Base-by-base conservation (phyloP, 2,888 invertebrate species). In the Resseliella maxima region DNA sequence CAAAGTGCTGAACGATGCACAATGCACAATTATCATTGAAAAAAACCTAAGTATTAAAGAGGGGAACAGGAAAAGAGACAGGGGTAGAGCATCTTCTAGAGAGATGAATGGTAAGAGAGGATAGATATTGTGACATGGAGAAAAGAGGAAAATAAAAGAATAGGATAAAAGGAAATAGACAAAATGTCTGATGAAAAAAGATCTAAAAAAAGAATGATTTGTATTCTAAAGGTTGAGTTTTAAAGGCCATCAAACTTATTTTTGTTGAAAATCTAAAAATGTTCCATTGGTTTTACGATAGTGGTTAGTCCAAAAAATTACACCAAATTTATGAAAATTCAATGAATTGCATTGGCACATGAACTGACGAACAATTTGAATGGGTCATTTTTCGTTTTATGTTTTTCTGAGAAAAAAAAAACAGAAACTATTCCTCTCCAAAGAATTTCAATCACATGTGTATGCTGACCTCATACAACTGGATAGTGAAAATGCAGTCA, bases 221-320 rank as follows among this genome's bases (percentile, higher is more conserved):
- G n/a, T n/a, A n/a, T n/a, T n/a, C n/a, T n/a, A n/a, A n/a, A n/a
- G n/a, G n/a, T n/a, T n/a, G n/a, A n/a, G n/a, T n/a, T n/a, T n/a
- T 3, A 72, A 31, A 72, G 35, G 35, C 72, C 72, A 72, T 72
- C 72, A 72, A 72, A 72, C 27, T 72, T 72, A 59, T 31, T 72
- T 31, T 10, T 35, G 35, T 72, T 72, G 31, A 72, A 12, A 72
- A 31, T 31, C 3, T 24, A 10, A 31, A 8, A 5, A 15, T 31
- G 6, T 31, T 31, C 10, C 72, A 8, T 72, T 31, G 31, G 31
- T 31, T 0, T 35, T n/a, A n/a, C n/a, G 35, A 72, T 5, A 6
- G 50, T 41, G 5, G 5, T 41, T 41, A 12, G 41, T 41, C 41
- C 41, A 41, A 12, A 5, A 41, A 50, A 12, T 50, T 18, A 18